Evolutionary conservation across 1,140 invertebrate species (phyloP).

Genomic region (Diabrotica virgifera): DNA sequence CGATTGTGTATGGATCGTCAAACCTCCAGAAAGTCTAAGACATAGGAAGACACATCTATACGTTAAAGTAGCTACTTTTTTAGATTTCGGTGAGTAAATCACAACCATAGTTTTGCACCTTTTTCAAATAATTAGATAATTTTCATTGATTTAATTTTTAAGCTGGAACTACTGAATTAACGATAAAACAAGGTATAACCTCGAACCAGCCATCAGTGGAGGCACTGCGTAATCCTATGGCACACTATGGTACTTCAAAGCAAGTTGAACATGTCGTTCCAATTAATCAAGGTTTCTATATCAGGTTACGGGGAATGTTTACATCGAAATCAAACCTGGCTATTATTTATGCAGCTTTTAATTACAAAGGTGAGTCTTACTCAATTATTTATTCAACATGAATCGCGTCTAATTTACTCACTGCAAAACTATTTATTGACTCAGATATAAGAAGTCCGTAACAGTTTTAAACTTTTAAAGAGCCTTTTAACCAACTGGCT

Average conservation of each 20-base stretch:
- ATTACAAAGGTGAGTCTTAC: slow-evolving; percentile 59
- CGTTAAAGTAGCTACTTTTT: slow-evolving; percentile 63
- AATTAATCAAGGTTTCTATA: slow-evolving; percentile 65
- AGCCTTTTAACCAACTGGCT: too few species aligned
- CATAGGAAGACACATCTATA: slow-evolving; percentile 70
- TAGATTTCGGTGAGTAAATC: slow-evolving; percentile 58
- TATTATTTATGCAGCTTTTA: slow-evolving; percentile 71
- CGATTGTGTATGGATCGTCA: slow-evolving; percentile 73
- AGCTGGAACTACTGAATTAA: slow-evolving; percentile 59
- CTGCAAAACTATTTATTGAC: too few species aligned
- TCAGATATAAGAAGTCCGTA: too few species aligned
- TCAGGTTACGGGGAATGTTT: slow-evolving; percentile 64
- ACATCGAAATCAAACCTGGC: slow-evolving; percentile 61
- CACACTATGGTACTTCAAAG: slow-evolving; percentile 51
- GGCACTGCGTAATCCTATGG: slow-evolving; percentile 54
- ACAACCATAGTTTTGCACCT: background rate
- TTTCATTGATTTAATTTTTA: slow-evolving; percentile 8
- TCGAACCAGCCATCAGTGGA: slow-evolving; percentile 62
- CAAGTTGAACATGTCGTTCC: slow-evolving; percentile 60
- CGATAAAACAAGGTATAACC: slow-evolving; percentile 64
- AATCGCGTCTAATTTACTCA: background rate
- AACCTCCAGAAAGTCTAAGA: slow-evolving; percentile 61
- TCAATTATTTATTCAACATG: too few species aligned
- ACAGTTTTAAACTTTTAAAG: too few species aligned
- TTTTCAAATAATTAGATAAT: background rate